phyloP scores from a whole-genome alignment of 2,888 invertebrate species.

The Timandra comae region DNA sequence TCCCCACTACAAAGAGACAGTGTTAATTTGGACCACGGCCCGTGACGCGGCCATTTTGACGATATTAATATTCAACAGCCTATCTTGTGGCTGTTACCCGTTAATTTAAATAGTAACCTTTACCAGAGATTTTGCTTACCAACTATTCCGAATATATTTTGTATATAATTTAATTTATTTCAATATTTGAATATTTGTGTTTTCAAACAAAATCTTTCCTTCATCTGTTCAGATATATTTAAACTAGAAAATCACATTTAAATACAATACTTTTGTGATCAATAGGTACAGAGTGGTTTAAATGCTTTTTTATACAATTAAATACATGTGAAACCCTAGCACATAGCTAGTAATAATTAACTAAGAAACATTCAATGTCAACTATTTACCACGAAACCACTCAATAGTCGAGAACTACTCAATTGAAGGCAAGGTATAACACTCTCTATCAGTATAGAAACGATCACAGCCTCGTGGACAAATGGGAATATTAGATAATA shows the following conservation, averaged over 20 bases:
- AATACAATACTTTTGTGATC: not conserved
- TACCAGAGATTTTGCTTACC: not conserved
- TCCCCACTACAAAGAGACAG: constrained; percentile 17
- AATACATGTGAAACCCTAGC: too few species aligned
- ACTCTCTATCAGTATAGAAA: too few species aligned
- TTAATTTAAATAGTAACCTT: constrained; percentile 14
- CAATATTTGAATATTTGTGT: not conserved
- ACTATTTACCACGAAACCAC: too few species aligned
- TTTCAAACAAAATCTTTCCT: not conserved
- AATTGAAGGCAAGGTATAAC: too few species aligned
- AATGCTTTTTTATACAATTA: too few species aligned
- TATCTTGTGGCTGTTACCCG: constrained; percentile 18
- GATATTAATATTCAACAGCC: constrained; percentile 28
- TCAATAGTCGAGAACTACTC: too few species aligned
- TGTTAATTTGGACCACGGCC: constrained; percentile 28
- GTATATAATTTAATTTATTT: too few species aligned
- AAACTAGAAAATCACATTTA: not conserved
- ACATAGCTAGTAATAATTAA: too few species aligned
- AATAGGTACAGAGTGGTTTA: not conserved
- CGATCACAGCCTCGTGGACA: too few species aligned
- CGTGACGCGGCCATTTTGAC: constrained; percentile 29
- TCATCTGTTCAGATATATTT: not conserved
- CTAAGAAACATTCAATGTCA: too few species aligned
- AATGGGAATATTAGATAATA: too few species aligned
- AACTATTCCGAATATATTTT: too few species aligned